Base-by-base conservation (phyloP, 1,140 invertebrate species). In the Danaus melanippus region DNA sequence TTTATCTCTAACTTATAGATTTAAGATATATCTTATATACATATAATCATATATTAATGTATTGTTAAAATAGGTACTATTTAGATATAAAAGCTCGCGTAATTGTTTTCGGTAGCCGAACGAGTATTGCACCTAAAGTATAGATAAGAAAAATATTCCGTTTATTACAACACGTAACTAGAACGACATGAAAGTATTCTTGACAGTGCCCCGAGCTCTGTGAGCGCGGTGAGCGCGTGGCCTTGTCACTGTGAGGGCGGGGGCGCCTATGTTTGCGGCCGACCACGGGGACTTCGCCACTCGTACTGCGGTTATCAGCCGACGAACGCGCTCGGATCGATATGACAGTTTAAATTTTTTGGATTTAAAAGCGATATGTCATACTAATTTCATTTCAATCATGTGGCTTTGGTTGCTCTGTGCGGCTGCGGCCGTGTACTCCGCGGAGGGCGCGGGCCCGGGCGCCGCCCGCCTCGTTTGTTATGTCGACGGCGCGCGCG, bases 381-480 rank as follows among this genome's bases (percentile, higher is more conserved):
- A 70, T 64, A 66, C 70, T 76, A 69, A 75, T 71, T 71, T 68
- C 60, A 69, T 70, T 61, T 62, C 48, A 56, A 71, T 54, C 48
- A 79, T 84, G 81, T 83, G 79, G 77, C 66, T 69, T 64, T 74
- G 71, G 76, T 72, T 83, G 50, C 66, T 80, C 56, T 67, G 66
- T 56, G 64, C 69, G 61, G 70, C 66, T 55, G 60, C 65, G 58
- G 78, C 66, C 58, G 71, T 72, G 64, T 61, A 74, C 40, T 54
- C 62, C 44, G 67, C 54, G 7, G 64, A 70, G 11, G 64, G 67
- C 48, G 83, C 80, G 1, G 83, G 83, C 69, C 76, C 80, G 43
- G 86, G 86, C 59, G 86, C 87, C 61, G 79, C 85, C 51, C 79
- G 85, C 50, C 71, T 88, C 41, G 70, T 87, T 50, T 88, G 87